These are phyloP conservation scores for Drosophila rufa DNA, from an alignment of 1,140 invertebrate genomes.

Conservation along the genomic window DNA sequence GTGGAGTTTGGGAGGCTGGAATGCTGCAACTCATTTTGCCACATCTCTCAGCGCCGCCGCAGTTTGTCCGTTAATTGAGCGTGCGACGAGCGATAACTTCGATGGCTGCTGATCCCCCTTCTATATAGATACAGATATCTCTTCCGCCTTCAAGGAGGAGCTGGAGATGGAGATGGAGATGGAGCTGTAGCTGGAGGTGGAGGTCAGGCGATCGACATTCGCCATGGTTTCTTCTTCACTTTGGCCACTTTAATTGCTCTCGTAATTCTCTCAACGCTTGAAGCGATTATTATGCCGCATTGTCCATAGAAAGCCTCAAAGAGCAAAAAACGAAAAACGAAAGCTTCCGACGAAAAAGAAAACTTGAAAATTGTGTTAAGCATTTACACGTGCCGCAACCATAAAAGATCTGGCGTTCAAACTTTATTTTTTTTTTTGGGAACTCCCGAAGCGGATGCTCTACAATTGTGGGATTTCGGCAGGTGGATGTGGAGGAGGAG, in stretches of 20 bases:
- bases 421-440: constrained; percentile 5
- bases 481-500: background rate
- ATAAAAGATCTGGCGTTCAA: constrained; percentile 41
- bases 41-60: constrained; percentile 24
- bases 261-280: constrained; percentile 65
- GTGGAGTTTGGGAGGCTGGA: constrained; percentile 14
- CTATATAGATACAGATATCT: constrained; percentile 16
- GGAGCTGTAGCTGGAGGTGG: background rate
- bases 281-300: constrained; percentile 68
- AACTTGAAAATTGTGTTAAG: constrained; percentile 75
- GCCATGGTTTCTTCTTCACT: constrained; percentile 26
- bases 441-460: constrained; percentile 40
- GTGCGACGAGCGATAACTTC: constrained; percentile 31
- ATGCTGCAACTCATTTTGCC: constrained; percentile 43
- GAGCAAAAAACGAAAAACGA: constrained; percentile 30
- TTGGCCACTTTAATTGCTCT: constrained; percentile 69
- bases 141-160: background rate
- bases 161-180: background rate
- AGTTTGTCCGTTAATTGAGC: constrained; percentile 65
- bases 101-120: constrained; percentile 10
- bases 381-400: constrained; percentile 76
- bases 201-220: constrained; percentile 12
- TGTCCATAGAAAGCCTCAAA: constrained; percentile 64
- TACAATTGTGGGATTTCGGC: constrained; percentile 24
- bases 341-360: constrained; percentile 52